Evolutionary conservation across 2,888 invertebrate genomes (phyloP).

Genomic region (Pseudolycoriella hygida): DNA sequence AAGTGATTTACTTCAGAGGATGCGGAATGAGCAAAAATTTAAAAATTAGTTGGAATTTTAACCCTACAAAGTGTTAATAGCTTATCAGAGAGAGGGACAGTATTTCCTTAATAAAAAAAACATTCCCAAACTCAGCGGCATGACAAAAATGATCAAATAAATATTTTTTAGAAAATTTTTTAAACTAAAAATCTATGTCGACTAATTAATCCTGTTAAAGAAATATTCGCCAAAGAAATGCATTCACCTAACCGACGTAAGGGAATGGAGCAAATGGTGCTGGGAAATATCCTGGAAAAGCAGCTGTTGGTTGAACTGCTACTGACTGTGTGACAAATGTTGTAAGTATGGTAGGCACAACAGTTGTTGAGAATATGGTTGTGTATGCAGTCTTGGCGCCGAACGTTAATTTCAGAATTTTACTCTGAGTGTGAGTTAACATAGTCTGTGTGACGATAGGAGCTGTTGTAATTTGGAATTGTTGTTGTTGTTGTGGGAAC

Average conservation of each 20-base stretch:
- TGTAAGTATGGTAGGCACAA: slow-evolving; percentile 69
- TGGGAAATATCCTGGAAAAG: slow-evolving; percentile 62
- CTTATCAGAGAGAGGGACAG: no score
- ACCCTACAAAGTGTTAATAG: no score
- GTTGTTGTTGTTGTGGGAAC: slow-evolving; percentile 40
- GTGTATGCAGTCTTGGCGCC: slow-evolving; percentile 83
- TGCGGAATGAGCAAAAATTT: no score
- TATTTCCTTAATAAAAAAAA: no score
- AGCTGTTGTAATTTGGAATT: slow-evolving; percentile 59
- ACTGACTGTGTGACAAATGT: slow-evolving; percentile 67
- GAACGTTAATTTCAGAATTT: slow-evolving; percentile 69
- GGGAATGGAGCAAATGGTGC: slow-evolving; percentile 48
- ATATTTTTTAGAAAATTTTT: no score
- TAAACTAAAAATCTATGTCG: no score
- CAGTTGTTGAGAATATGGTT: slow-evolving; percentile 64
- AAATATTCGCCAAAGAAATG: no score
- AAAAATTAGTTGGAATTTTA: no score
- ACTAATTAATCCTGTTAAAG: no score
- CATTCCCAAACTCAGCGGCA: no score
- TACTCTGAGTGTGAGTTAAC: slow-evolving; percentile 62
- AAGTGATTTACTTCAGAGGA: no score
- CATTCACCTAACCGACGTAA: slow-evolving; percentile 3
- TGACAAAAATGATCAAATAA: no score
- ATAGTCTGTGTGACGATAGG: slow-evolving; percentile 65
- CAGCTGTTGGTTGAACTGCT: slow-evolving; percentile 48